A percentile compares a stretch with the other conserved stretches of the same genome.
These are phyloP conservation scores for Calliphora vomitoria DNA, from an alignment of 2,888 invertebrate genomes.

Conservation along the genomic window DNA sequence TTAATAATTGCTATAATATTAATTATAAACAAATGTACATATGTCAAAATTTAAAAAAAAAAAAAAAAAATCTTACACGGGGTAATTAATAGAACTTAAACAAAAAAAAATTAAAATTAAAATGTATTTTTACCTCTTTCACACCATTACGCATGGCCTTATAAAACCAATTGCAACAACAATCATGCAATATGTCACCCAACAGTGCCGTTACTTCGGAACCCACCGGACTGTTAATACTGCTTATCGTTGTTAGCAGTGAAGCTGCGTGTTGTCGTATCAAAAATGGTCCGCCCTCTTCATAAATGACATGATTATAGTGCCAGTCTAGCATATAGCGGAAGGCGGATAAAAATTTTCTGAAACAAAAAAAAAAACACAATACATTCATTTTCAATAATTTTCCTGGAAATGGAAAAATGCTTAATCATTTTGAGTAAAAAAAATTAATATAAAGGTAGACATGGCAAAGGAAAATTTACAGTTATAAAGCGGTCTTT, in stretches of 20 bases:
- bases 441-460: slow-evolving; percentile 61
- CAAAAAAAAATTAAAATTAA: not conserved
- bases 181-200: slow-evolving; percentile 80
- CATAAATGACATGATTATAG: slow-evolving; percentile 82
- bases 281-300: slow-evolving; percentile 82
- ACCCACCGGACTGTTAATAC: slow-evolving; percentile 78
- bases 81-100: slow-evolving; percentile 23
- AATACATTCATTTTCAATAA: slow-evolving; percentile 9
- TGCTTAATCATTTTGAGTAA: slow-evolving; percentile 52
- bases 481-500: slow-evolving; percentile 35
- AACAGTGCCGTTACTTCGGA: slow-evolving; percentile 79
- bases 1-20: slow-evolving; percentile 26
- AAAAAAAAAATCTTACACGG: not conserved
- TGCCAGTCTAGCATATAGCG: slow-evolving; percentile 84
- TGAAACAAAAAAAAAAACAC: slow-evolving; percentile 65
- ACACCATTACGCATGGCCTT: slow-evolving; percentile 79
- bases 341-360: slow-evolving; percentile 82
- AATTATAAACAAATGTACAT: not conserved
- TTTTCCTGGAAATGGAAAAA: slow-evolving; percentile 4
- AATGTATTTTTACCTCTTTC: slow-evolving; percentile 78
- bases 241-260: slow-evolving; percentile 80
- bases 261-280: slow-evolving; percentile 84
- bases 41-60: slow-evolving; percentile 12
- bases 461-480: not conserved
- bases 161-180: slow-evolving; percentile 83